phyloP scores from a whole-genome alignment of 2,888 invertebrate species.

The Cephus nigrinus region DNA sequence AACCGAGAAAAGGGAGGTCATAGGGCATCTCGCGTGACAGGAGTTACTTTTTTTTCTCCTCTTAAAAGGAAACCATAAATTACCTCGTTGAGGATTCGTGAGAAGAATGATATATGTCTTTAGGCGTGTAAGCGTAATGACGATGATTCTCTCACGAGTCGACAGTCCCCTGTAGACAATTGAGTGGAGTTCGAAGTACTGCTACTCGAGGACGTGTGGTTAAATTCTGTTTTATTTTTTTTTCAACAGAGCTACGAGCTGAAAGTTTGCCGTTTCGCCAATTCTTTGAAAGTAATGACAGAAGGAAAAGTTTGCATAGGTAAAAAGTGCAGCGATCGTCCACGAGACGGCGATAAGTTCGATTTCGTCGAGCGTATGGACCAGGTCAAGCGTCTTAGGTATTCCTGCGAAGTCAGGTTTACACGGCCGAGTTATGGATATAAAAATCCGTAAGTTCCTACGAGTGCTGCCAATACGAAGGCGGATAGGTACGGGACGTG shows the following conservation, averaged over 20 bases:
- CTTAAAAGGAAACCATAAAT: not conserved
- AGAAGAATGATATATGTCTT: not conserved
- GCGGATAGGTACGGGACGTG: conserved; percentile 29
- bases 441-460: conserved; percentile 28
- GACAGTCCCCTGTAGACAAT: not conserved
- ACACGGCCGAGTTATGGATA: conserved; percentile 29
- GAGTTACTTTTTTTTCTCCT: not conserved
- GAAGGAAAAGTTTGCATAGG: conserved; percentile 8
- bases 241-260: conserved; percentile 20
- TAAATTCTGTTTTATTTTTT: conserved; percentile 41
- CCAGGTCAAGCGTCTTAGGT: conserved; percentile 37
- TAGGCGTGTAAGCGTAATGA: not conserved
- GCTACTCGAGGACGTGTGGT: conserved; percentile 35
- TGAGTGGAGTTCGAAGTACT: not conserved
- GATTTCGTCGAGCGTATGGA: conserved; percentile 6
- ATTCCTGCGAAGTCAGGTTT: conserved; percentile 39
- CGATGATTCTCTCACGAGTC: not conserved
- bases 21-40: not conserved
- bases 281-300: not conserved
- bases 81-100: not conserved
- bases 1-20: not conserved
- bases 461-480: conserved; percentile 9
- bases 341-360: conserved; percentile 6
- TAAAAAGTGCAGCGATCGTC: conserved; percentile 27
- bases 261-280: not conserved